Conservation (phyloP, 2,797 vertebrate species). For the Adrianichthys oophorus region DNA sequence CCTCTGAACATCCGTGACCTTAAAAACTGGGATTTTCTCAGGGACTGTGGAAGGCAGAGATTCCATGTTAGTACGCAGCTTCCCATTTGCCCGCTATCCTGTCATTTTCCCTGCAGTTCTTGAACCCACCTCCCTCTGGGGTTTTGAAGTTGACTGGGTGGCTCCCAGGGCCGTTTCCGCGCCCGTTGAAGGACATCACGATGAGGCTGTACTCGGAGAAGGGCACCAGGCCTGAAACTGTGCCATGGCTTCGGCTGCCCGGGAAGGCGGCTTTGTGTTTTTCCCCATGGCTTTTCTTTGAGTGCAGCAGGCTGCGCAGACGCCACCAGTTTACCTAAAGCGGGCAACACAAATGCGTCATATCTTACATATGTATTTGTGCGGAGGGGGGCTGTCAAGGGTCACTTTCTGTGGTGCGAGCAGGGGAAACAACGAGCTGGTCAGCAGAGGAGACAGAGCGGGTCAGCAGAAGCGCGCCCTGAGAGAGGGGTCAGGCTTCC, state of each 20-base stretch:
- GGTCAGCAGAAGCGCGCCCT: conserved; percentile 39
- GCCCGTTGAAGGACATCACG: conserved; percentile 89
- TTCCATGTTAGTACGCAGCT: conserved; percentile 46
- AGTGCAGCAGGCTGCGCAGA: conserved; percentile 82
- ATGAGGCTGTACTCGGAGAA: conserved; percentile 92
- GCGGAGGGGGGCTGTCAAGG: conserved; percentile 1
- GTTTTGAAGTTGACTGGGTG: conserved; percentile 86
- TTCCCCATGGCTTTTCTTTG: conserved; percentile 81
- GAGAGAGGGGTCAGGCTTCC: conserved; percentile 52
- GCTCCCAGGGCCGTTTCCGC: conserved; percentile 91
- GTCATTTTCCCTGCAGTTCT: conserved; percentile 54
- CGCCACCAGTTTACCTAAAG: conserved; percentile 92
- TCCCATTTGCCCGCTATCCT: conserved; percentile 60
- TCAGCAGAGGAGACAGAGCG: conserved; percentile 27
- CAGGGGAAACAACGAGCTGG: conserved; percentile 27
- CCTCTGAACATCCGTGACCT: conserved; percentile 84
- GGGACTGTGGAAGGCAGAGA: conserved; percentile 80
- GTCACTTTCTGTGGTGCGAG: conserved; percentile 8
- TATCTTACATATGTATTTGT: conserved; percentile 3
- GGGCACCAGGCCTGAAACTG: conserved; percentile 84
- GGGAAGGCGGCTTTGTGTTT: conserved; percentile 82
- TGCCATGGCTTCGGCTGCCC: conserved; percentile 80
- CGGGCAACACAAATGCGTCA: conserved; percentile 8
- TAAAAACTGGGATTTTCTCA: conserved; percentile 85
- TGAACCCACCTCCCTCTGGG: conserved; percentile 92